Evolutionary conservation across 2,113 vertebrate genomes (phyloP).

Genomic region (Bos taurus): DNA sequence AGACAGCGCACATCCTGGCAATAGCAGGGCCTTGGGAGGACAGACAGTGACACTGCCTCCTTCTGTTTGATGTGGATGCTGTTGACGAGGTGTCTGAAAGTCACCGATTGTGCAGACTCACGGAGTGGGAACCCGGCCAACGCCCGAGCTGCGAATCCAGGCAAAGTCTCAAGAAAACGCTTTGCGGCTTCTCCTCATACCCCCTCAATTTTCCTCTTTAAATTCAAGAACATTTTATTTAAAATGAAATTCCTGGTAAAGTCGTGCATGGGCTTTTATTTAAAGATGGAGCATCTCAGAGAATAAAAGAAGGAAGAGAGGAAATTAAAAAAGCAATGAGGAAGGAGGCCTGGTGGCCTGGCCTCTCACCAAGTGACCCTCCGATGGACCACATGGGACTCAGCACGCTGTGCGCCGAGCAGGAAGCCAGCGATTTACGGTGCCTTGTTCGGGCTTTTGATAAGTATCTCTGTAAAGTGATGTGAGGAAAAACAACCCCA

Average conservation of each 20-base stretch:
- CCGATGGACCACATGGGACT: conserved; percentile 73
- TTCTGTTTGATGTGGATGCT: conserved; percentile 12
- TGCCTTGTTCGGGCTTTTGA: conserved; percentile 74
- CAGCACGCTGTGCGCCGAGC: conserved; percentile 62
- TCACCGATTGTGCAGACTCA: conserved; percentile 17
- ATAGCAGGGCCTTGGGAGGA: conserved; percentile 16
- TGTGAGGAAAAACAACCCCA: conserved; percentile 12
- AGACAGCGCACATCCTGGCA: background rate
- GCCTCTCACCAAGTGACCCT: conserved; percentile 79
- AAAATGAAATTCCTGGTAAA: conserved; percentile 73
- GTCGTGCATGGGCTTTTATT: conserved; percentile 55
- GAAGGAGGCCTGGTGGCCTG: conserved; percentile 72
- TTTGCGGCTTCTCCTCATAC: background rate
- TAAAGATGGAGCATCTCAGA: conserved; percentile 66
- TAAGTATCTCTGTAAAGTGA: conserved; percentile 54
- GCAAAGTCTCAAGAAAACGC: conserved; percentile 69
- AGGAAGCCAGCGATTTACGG: conserved; percentile 72
- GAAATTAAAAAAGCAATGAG: conserved; percentile 76
- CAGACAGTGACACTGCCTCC: background rate
- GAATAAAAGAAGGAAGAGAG: conserved; percentile 73
- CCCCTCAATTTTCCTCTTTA: conserved; percentile 19
- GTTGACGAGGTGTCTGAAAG: conserved; percentile 49
- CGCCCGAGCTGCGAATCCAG: conserved; percentile 60
- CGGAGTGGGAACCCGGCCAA: conserved; percentile 60
- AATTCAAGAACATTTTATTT: conserved; percentile 76